Evolutionary conservation across 2,113 vertebrate species (phyloP).

Genomic region (Vireo altiloquus): DNA sequence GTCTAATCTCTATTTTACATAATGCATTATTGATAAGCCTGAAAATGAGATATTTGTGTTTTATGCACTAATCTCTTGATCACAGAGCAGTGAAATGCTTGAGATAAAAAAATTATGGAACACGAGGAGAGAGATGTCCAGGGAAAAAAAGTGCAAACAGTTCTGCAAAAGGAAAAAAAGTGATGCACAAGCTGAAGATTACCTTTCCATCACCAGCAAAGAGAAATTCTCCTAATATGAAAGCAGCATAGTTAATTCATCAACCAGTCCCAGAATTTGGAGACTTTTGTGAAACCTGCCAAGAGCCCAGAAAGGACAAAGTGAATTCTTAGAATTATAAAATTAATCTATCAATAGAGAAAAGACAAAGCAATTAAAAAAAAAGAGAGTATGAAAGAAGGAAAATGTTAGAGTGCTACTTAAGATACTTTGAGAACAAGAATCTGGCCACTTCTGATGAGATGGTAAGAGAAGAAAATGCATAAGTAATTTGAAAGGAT

Average conservation of each 20-base stretch:
- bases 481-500: neutral
- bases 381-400: neutral
- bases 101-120: neutral
- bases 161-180: neutral
- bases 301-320: neutral
- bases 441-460: neutral
- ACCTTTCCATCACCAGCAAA: neutral
- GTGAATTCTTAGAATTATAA: neutral
- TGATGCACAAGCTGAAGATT: neutral
- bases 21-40: neutral
- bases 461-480: neutral
- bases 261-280: neutral
- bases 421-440: neutral
- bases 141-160: neutral
- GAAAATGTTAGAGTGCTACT: neutral
- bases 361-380: neutral
- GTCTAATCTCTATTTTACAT: slow-evolving; percentile 1
- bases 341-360: neutral
- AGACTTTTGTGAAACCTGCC: neutral
- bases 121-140: neutral
- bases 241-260: neutral
- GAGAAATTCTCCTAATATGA: neutral
- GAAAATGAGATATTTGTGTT: slow-evolving; percentile 3
- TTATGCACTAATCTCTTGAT: neutral
- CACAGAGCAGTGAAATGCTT: neutral